These are phyloP conservation scores for Acleris literana DNA, from an alignment of 2,888 invertebrate genomes.

Conservation along the genomic window DNA sequence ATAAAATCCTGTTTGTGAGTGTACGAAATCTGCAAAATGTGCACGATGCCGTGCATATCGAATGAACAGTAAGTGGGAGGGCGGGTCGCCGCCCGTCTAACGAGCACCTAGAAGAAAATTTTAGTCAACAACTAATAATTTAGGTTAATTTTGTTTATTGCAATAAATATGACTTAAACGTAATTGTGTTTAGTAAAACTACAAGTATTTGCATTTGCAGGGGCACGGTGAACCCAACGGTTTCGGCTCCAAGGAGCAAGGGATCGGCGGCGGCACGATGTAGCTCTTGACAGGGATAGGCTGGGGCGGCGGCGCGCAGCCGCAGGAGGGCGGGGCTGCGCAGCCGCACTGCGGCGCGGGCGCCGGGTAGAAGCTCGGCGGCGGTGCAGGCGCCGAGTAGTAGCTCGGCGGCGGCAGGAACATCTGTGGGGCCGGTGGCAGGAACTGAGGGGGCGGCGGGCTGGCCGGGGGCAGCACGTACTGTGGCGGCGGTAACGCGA, in stretches of 20 bases:
- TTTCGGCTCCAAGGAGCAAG: conserved; percentile 68
- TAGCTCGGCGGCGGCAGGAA: conserved; percentile 41
- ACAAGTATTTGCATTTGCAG: conserved; percentile 46
- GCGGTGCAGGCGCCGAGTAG: conserved; percentile 44
- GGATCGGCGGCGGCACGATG: conserved; percentile 67
- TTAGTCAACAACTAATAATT: conserved; percentile 17
- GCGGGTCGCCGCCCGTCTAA: conserved; percentile 47
- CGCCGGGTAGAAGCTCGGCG: conserved; percentile 47
- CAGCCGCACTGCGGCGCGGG: conserved; percentile 43
- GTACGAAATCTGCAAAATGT: conserved; percentile 1
- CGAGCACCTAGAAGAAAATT: conserved; percentile 34
- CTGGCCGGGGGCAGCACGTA: conserved; percentile 57
- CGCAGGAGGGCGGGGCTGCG: conserved; percentile 38
- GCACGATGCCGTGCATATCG: conserved; percentile 37
- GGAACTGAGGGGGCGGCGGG: conserved; percentile 63
- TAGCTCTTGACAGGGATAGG: conserved; percentile 69
- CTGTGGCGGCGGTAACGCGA: conserved; percentile 48
- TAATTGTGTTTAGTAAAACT: conserved; percentile 36
- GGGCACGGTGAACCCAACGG: conserved; percentile 51
- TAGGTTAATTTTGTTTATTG: conserved; percentile 31
- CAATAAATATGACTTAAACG: conserved; percentile 44
- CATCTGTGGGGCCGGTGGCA: conserved; percentile 47
- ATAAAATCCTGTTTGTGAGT: conserved; percentile 5
- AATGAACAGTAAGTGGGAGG: conserved; percentile 45
- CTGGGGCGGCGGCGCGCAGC: conserved; percentile 50